A percentile compares a stretch with the other conserved stretches of the same genome.
Conservation (phyloP, 1,140 invertebrate genomes). For the Dufourea novaeangliae region DNA sequence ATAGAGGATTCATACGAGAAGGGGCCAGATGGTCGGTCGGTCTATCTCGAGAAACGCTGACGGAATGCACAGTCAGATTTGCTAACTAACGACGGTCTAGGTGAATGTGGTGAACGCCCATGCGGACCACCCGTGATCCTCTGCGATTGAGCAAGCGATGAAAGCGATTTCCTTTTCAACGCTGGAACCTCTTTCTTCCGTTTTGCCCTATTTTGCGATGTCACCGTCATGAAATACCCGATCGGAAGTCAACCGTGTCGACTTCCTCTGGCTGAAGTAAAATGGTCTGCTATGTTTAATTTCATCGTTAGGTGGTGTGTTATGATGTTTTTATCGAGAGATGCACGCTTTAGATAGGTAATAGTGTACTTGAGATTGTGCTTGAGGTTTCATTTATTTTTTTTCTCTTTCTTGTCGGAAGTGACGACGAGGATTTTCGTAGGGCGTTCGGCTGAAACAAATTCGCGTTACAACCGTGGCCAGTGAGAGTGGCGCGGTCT, state of each 20-base stretch:
- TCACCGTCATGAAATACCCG: slow-evolving; percentile 1
- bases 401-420: too few species aligned
- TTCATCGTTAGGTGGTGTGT: neutral
- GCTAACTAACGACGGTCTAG: neutral
- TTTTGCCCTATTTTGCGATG: slow-evolving; percentile 27
- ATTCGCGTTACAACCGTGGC: neutral
- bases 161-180: slow-evolving; percentile 53
- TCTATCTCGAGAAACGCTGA: slow-evolving; percentile 1
- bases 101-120: slow-evolving; percentile 31
- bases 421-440: too few species aligned
- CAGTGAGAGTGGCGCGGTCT: slow-evolving; percentile 52
- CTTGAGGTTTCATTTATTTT: too few species aligned
- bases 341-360: too few species aligned
- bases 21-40: neutral
- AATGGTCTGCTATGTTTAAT: neutral
- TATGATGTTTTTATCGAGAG: too few species aligned
- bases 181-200: slow-evolving; percentile 29
- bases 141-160: neutral
- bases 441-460: neutral
- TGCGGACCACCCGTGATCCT: slow-evolving; percentile 5
- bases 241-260: neutral
- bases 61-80: slow-evolving; percentile 25
- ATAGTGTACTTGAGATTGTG: too few species aligned
- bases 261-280: neutral
- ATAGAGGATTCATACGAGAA: neutral